Base-by-base conservation (phyloP, 2,888 invertebrate genomes). In the Polydesmus complanatus region DNA sequence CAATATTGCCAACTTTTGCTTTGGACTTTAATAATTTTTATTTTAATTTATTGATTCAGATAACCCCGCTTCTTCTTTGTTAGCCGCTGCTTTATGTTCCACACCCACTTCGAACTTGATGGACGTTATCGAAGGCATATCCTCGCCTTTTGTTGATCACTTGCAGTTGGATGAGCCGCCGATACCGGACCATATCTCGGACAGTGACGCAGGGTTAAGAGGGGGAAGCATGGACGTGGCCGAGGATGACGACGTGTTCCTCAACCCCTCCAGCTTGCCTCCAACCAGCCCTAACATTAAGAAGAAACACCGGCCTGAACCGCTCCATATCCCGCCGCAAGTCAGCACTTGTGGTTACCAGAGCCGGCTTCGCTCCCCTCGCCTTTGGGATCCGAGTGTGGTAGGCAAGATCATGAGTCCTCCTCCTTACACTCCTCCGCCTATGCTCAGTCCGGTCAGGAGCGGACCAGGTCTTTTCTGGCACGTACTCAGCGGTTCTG, bases 391-490 rank as follows among this genome's bases (percentile, higher is more conserved):
- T 57, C 63, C 65, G 18, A 56, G 62, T 5, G 2, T 52, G 14
- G 63, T 37, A 47, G 63, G 58, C 37, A 66, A 55, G 53, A 48
- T 49, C 37, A 62, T 26, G 25, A 64, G 63, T 11, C 78, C 79
- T 26, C 78, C 82, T 14, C 81, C 81, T 63, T 97, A 88, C 74
- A 96, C 95, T 0, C 95, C 97, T 18, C 88, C 91, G 27, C 97
- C 97, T 0, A 88, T 97, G 70, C 77, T 97, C 60, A 90, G 92
- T 71, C 97, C 97, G 0, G 86, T 90, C 63, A 80, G 97, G 65
- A 83, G 84, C 65, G 93, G 93, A 1, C 81, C 88, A 0, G 96
- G 96, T 0, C 78, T 96, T 2, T 92, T 85, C 70, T 81, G 82
- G 72, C 73, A 72, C 49, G 70, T 76, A n/a, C 60, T 66, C 22